Base-by-base conservation (phyloP, 2,113 vertebrate genomes). In the Neotoma lepida region DNA sequence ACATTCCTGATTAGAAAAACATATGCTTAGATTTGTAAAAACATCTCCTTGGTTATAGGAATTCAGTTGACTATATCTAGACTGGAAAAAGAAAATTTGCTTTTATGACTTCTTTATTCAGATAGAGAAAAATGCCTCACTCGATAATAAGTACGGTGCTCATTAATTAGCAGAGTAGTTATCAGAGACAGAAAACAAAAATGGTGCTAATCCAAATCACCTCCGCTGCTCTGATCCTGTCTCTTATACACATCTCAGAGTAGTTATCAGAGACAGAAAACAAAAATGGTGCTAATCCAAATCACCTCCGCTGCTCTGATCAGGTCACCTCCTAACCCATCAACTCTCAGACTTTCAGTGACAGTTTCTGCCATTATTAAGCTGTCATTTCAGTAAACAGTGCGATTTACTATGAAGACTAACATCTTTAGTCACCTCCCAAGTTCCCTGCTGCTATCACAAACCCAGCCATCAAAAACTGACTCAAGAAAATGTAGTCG, bases 61-160 rank as follows among this genome's bases (percentile, higher is more conserved):
- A 89, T 88, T 91, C 68, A 92, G 41, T 41, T 78, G 77, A 93
- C 80, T 81, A 82, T 86, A 89, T 56, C 39, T 80, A 92, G 71
- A 46, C 49, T 71, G 35, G 35, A 63, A 56, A 70, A 76, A 22
- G 30, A 54, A 41, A 78, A 73, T 39, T n/a, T 93, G 77, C 88
- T 93, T 95, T 96, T 88, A 84, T 95, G 41, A 92, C 64, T 96
- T 94, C 49, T 74, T 87, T 93, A 94, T 54, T 97, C 56, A 88
- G 13, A 94, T 84, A 94, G 17, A 95, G 15, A 95, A 82, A 61
- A 95, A 77, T 41, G 33, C 61, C 77, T 91, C 58, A 80, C 44
- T 86, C 17, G 1, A 13, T 30, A 82, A 63, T 41, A 84, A 84
- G 30, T 15, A 35, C 41, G 33, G 61, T 64, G 41, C 61, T 66